phyloP scores from a whole-genome alignment of 2,888 invertebrate genomes.

The Chirona hameri region DNA sequence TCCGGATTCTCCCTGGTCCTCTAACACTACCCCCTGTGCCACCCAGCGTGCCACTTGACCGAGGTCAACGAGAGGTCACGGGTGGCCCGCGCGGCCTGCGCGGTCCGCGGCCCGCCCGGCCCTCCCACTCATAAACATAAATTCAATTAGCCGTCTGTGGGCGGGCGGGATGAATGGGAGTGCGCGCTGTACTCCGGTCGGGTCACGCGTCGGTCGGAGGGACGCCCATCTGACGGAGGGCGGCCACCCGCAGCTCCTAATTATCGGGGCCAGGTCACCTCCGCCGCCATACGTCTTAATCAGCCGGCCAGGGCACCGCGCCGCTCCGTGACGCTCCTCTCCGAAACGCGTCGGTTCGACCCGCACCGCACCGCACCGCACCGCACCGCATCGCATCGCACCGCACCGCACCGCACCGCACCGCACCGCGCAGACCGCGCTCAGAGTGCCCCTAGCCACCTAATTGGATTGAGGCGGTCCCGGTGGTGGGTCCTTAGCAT shows the following conservation, averaged over 20 bases:
- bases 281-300: constrained; percentile 3
- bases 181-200: neutral
- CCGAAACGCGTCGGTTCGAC: no score
- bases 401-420: no score
- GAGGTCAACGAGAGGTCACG: constrained; percentile 1
- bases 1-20: no score
- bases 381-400: no score
- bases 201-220: neutral
- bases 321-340: no score
- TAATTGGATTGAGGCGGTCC: neutral
- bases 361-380: no score
- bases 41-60: neutral
- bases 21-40: neutral
- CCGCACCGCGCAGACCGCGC: no score
- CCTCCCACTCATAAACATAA: constrained; percentile 12
- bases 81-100: neutral
- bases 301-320: neutral
- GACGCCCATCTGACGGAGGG: neutral
- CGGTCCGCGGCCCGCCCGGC: neutral
- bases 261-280: neutral
- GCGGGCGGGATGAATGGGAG: neutral
- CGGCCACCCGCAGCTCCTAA: neutral
- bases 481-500: neutral
- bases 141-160: neutral
- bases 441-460: neutral